These are phyloP conservation scores for Holocentrus rufus DNA, from an alignment of 2,797 vertebrate species.

Conservation along the genomic window DNA sequence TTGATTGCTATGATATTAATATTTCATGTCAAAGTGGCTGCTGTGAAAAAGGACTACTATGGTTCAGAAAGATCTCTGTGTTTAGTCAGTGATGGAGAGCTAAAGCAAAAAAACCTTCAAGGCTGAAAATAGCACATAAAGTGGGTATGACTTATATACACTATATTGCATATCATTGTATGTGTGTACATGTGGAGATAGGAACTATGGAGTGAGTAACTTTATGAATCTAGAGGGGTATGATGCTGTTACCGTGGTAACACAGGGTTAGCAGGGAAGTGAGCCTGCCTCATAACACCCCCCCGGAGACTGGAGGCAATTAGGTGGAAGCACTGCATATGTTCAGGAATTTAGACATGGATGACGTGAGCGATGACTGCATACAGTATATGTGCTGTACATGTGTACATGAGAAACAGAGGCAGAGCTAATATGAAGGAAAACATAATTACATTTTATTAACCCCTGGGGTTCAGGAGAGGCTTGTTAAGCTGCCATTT, in stretches of 20 bases:
- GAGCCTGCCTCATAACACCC: conserved; percentile 30
- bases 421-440: neutral
- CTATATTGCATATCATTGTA: neutral
- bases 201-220: neutral
- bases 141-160: neutral
- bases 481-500: conserved; percentile 30
- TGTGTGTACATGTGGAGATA: neutral
- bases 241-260: conserved; percentile 68
- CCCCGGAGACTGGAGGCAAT: conserved; percentile 63
- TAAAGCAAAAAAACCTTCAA: too few relatives aligned
- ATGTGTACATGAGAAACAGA: neutral
- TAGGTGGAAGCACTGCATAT: conserved; percentile 57
- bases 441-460: conserved; percentile 16
- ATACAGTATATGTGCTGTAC: neutral
- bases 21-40: too few relatives aligned
- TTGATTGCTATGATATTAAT: too few relatives aligned
- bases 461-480: conserved; percentile 3
- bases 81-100: too few relatives aligned
- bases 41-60: too few relatives aligned
- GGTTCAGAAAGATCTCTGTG: too few relatives aligned
- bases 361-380: conserved; percentile 11
- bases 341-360: conserved; percentile 52
- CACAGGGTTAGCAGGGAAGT: conserved; percentile 52
- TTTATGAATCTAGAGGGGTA: conserved; percentile 4
- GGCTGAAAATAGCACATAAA: too few relatives aligned